phyloP scores from a whole-genome alignment of 2,888 invertebrate species.

The Platycheirus albimanus region DNA sequence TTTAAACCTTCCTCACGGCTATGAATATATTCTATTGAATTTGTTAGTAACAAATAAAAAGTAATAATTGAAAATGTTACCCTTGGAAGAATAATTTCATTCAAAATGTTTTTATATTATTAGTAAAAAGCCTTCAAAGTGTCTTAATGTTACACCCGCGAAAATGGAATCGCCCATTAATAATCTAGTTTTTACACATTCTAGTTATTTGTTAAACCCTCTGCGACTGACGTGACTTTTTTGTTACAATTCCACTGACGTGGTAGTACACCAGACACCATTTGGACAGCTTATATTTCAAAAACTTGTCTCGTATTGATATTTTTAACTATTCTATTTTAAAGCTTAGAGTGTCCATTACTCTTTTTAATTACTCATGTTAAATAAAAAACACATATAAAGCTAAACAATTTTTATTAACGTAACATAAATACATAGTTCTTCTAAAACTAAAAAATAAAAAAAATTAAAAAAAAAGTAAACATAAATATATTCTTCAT shows the following conservation, averaged over 20 bases:
- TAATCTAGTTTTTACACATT: no score
- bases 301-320: conserved; percentile 13
- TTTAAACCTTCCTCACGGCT: not conserved
- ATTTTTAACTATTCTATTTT: conserved; percentile 14
- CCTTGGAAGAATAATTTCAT: no score
- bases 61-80: no score
- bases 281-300: conserved; percentile 20
- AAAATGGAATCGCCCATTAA: no score
- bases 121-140: no score
- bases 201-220: not conserved
- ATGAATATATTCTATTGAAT: no score
- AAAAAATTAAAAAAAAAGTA: conserved; percentile 9
- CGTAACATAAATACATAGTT: not conserved
- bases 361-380: not conserved
- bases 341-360: conserved; percentile 5
- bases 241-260: conserved; percentile 29
- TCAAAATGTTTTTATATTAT: no score
- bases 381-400: conserved; percentile 10
- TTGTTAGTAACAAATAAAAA: no score
- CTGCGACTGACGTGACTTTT: conserved; percentile 14
- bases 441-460: conserved; percentile 11
- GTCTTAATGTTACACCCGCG: no score
- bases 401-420: conserved; percentile 7
- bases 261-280: conserved; percentile 22
- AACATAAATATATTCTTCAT: conserved; percentile 16